Evolutionary conservation across 2,797 vertebrate genomes (phyloP).

Genomic region (Diplodus sargus): DNA sequence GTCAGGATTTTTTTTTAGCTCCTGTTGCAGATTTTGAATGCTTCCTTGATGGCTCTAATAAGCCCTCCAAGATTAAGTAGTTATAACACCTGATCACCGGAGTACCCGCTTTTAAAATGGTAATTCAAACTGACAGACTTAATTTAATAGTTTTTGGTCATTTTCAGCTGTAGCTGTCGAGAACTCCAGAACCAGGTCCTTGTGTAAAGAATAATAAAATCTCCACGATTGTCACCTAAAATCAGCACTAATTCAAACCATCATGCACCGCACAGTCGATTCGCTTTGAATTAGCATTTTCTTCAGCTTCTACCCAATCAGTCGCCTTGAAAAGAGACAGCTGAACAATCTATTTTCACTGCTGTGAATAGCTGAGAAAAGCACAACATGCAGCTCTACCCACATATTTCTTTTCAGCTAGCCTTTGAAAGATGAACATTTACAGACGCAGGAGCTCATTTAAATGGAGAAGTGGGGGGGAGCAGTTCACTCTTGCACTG

Average conservation of each 20-base stretch:
- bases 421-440: constrained; percentile 27
- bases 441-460: constrained; percentile 16
- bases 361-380: constrained; percentile 21
- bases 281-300: constrained; percentile 19
- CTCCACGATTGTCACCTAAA: neutral
- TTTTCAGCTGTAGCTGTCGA: neutral
- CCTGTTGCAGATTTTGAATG: neutral
- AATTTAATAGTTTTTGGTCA: neutral
- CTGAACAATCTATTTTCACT: constrained; percentile 28
- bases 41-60: neutral
- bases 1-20: neutral
- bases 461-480: constrained; percentile 14
- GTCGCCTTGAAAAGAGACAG: neutral
- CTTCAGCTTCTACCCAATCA: neutral
- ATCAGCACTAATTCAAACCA: constrained; percentile 4
- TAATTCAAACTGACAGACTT: neutral
- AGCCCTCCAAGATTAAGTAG: neutral
- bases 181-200: neutral
- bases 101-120: neutral
- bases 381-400: constrained; percentile 17
- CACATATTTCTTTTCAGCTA: neutral
- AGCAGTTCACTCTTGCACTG: constrained; percentile 11
- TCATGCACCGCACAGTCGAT: neutral
- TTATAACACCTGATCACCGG: too few species aligned
- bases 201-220: neutral